Evolutionary conservation across 2,113 vertebrate genomes (phyloP), one percentile per base, ranked within the genome.

Genomic region (Edolisoma coerulescens): DNA sequence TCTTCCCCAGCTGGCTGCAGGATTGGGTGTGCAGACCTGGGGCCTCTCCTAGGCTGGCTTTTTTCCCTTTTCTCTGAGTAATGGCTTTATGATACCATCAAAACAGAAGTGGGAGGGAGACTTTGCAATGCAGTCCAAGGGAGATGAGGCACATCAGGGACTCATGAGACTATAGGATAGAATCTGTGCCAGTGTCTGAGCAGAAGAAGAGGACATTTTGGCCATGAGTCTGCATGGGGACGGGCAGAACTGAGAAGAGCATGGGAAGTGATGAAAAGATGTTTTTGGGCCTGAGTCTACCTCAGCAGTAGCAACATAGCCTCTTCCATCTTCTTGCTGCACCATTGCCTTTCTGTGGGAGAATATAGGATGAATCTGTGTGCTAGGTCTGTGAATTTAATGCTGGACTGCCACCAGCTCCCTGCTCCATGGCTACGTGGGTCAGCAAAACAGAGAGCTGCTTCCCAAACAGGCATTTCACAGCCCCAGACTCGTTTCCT

Each of bases 341-440:
- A 79, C 49, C 11, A 59, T 12, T 75, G 74, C 16, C n/a, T 82
- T 85, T 52, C 33, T 41, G 21, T 49, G 21, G 24, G 41, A 61
- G 32, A 88, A 49, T 11, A 4, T 0, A 1, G 35, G 33, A 19
- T 21, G 33, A 73, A 37, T 41, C 30, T 14, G 16, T 11, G 26
- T 47, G 37, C 24, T 37, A 70, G 33, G 39, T 33, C 27, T 68
- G 61, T 41, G 57, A 65, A 37, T 76, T 79, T 82, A 56, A 59
- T 1, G 4, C 53, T 10, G 13, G 27, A 56, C 53, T 80, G 37
- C 61, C 32, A n/a, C 35, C 7, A 20, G n/a, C 30, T 89, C 30
- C 52, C 35, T 30, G 23, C 33, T 52, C 26, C 30, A 20, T 19
- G n/a, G 54, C 27, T 27, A 6, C 0, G 0, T 10, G 8, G 49